These are phyloP conservation scores for Gastracanthus pulcherrimus DNA, from an alignment of 2,888 invertebrate species.

Conservation along the genomic window DNA sequence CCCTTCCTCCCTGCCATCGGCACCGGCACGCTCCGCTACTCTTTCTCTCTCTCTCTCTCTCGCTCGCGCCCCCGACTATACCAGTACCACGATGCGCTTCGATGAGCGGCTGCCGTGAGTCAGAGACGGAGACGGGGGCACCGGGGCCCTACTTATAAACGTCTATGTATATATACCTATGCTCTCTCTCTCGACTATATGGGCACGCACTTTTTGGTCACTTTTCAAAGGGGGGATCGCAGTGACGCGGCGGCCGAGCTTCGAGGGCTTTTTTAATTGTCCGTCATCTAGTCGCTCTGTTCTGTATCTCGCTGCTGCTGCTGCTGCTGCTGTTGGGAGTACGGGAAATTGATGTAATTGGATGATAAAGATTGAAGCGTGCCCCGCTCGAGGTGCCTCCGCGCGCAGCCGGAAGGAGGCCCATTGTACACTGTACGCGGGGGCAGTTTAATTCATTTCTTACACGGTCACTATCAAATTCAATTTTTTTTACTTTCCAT, in stretches of 20 bases:
- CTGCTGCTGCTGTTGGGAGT: background rate
- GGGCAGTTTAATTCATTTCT: conserved; percentile 1
- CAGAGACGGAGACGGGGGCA: background rate
- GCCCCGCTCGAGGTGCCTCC: conserved; percentile 9
- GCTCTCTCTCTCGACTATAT: background rate
- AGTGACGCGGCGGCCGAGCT: too few relatives aligned
- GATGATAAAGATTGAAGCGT: conserved; percentile 54
- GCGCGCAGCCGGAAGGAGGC: conserved; percentile 17
- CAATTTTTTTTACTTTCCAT: background rate
- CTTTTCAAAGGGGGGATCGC: too few relatives aligned
- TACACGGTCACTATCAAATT: background rate
- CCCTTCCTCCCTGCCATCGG: conserved; percentile 18
- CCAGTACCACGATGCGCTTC: too few relatives aligned
- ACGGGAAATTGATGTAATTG: conserved; percentile 51
- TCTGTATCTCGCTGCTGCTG: background rate
- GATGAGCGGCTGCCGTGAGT: too few relatives aligned
- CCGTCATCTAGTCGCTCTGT: background rate
- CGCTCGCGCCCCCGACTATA: conserved; percentile 26
- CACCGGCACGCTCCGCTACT: conserved; percentile 53
- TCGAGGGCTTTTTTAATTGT: too few relatives aligned
- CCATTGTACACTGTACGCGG: background rate
- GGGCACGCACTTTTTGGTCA: background rate
- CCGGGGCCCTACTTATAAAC: conserved; percentile 37
- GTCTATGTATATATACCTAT: background rate
- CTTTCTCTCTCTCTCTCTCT: background rate